These are phyloP conservation scores for Lasioglossum figueresi DNA, from an alignment of 2,888 invertebrate species.

Conservation along the genomic window DNA sequence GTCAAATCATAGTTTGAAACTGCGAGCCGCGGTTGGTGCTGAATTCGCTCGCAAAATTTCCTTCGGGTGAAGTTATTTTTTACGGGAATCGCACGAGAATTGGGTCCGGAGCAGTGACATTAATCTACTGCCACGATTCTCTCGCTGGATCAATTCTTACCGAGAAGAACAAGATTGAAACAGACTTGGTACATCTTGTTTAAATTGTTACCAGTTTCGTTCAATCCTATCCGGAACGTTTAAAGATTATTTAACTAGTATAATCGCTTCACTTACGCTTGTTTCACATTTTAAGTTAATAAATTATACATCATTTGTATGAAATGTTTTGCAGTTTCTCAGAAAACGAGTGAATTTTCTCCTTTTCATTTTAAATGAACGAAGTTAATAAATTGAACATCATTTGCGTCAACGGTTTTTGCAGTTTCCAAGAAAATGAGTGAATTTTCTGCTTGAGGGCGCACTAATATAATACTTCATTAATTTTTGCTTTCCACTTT, in stretches of 20 bases:
- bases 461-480: neutral
- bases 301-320: too few relatives aligned
- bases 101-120: neutral
- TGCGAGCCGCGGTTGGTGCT: neutral
- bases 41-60: neutral
- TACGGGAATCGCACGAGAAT: neutral
- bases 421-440: neutral
- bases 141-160: neutral
- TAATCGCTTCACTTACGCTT: too few relatives aligned
- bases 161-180: neutral
- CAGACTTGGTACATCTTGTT: neutral
- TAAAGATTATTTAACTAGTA: too few relatives aligned
- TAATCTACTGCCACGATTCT: neutral
- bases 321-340: too few relatives aligned
- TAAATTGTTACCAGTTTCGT: neutral
- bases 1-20: slow-evolving; percentile 17
- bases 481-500: neutral
- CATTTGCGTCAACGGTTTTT: neutral
- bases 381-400: neutral
- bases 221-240: too few relatives aligned
- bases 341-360: too few relatives aligned
- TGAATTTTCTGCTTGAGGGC: neutral
- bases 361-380: too few relatives aligned
- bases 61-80: slow-evolving; percentile 2
- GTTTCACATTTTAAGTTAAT: too few relatives aligned